These are phyloP conservation scores for Petrolisthes manimaculis DNA, from an alignment of 2,888 invertebrate genomes.

Conservation along the genomic window DNA sequence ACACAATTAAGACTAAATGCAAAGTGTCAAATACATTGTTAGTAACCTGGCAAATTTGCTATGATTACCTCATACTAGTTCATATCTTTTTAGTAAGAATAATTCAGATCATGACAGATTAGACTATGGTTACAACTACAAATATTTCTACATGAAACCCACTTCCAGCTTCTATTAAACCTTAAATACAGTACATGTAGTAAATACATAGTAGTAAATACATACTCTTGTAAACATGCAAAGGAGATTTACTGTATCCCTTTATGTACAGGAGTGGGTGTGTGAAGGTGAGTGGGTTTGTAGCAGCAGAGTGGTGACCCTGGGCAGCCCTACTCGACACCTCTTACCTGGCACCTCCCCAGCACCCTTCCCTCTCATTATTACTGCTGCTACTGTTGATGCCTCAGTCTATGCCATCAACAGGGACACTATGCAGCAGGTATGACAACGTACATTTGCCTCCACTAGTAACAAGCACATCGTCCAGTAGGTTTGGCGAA, in stretches of 20 bases:
- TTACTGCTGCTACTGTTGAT: constrained; percentile 62
- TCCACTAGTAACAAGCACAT: not conserved
- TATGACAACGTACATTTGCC: not conserved
- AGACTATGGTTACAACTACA: no score
- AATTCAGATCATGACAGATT: not conserved
- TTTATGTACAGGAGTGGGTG: constrained; percentile 53
- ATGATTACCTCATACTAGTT: not conserved
- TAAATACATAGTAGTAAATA: no score
- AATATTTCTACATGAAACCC: no score
- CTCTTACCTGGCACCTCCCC: constrained; percentile 47
- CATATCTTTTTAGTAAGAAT: not conserved
- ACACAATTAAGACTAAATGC: not conserved
- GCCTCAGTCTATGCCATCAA: constrained; percentile 58
- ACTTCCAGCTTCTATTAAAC: no score
- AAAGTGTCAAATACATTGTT: not conserved
- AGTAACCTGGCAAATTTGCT: not conserved
- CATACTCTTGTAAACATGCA: no score
- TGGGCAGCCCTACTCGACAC: constrained; percentile 53
- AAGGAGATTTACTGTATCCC: not conserved
- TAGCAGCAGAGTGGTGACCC: constrained; percentile 39
- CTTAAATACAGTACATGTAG: no score
- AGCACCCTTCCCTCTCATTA: constrained; percentile 53
- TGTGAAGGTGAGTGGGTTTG: constrained; percentile 59
- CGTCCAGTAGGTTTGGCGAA: no score
- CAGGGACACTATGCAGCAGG: constrained; percentile 59